Evolutionary conservation across 2,888 invertebrate species (phyloP), one percentile per base, ranked within the genome.

Genomic region (Troides helena): DNA sequence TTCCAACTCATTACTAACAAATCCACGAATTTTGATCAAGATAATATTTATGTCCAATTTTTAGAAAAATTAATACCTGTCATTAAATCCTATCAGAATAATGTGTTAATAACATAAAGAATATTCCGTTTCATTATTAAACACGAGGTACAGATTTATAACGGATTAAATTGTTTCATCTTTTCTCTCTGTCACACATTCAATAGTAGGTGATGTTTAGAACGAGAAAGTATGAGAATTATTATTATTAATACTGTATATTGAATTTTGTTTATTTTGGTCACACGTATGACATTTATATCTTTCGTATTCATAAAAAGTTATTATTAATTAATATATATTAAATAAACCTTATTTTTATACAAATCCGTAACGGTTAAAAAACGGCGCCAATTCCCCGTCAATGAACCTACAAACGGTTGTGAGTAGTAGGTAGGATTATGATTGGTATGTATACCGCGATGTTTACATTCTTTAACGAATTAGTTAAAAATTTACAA

Each of bases 301-400:
- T 14, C 72, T 67, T 74, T 39, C 1, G 39, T 6, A 39, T 39
- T 39, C 39, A 10, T 39, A 39, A 39, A 39, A 10, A 10, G 39
- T 39, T 39, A 39, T 39, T 39, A 39, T 10, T 39, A 10, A 39
- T 39, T 39, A 39, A 39, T 30, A 60, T 12, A 66, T 36, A 57
- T 50, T 21, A 39, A 39, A 39, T 12, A 36, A 17, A 46, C 7
- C 50, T 30, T 67, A 59, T 59, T 60, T 58, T 23, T 66, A 69
- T 63, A 25, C 61, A 65, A 36, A 53, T 68, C 56, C 58, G 25
- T 70, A 65, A 71, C 70, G 68, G 71, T 72, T 73, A 71, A 74
- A 39, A 77, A 76, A 80, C 76, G 81, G 84, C 83, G 84, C 81
- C 81, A 81, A 83, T 78, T 79, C 74, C 71, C 83, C 79, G 74